A percentile compares a stretch with the other conserved stretches of the same genome.
These are phyloP conservation scores for Ciona savignyi DNA, from an alignment of 23 tunicate species.

Conservation along the genomic window DNA sequence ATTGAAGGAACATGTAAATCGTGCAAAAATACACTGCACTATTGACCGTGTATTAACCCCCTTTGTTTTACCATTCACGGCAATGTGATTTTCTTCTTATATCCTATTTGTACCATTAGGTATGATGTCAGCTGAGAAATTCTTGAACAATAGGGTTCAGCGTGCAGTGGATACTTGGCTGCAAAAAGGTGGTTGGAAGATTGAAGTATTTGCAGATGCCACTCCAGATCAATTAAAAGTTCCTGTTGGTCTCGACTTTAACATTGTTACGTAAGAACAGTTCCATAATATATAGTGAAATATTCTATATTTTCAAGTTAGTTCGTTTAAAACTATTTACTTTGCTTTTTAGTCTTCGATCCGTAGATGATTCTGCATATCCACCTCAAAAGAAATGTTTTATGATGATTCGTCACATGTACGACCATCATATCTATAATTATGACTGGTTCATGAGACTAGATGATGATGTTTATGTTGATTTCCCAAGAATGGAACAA, in stretches of 20 bases:
- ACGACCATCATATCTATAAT: conserved; percentile 70
- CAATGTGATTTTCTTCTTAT: no score
- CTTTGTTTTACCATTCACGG: no score
- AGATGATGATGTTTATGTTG: conserved; percentile 86
- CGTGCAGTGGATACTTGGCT: conserved; percentile 78
- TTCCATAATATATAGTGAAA: no score
- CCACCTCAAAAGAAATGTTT: conserved; percentile 95
- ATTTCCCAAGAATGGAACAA: conserved; percentile 39
- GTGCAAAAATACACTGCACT: no score
- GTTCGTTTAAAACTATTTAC: no score
- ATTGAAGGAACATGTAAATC: no score
- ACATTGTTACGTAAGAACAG: conserved; percentile 77
- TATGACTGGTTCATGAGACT: conserved; percentile 92
- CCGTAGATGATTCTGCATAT: conserved; percentile 90
- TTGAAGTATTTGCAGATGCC: conserved; percentile 82
- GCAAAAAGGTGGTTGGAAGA: conserved; percentile 88
- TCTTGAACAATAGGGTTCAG: conserved; percentile 54
- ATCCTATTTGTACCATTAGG: no score
- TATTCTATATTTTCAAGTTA: no score
- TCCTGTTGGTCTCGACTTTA: conserved; percentile 55
- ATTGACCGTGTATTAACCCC: no score
- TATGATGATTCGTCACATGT: conserved; percentile 71
- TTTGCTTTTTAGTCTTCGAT: conserved; percentile 39
- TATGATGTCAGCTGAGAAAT: conserved; percentile 95
- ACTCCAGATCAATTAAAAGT: conserved; percentile 18